Evolutionary conservation across 2,797 vertebrate genomes (phyloP), one percentile per base, ranked within the genome.

Genomic region (Rhodeus uyekii): DNA sequence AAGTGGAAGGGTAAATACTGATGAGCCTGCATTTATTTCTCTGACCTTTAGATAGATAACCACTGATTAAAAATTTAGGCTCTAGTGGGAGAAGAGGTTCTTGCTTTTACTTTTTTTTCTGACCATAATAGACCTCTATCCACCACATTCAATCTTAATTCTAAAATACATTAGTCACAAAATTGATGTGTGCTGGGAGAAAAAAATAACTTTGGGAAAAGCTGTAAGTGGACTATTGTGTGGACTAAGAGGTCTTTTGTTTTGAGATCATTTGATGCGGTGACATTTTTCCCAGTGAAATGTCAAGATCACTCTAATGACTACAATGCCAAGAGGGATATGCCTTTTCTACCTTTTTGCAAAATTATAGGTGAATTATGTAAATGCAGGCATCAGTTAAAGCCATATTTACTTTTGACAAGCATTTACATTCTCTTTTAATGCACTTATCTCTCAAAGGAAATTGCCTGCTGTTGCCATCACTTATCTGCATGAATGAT

Each of bases 1-100:
- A 94, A 95, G 95, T 94, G 94, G 94, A 95, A 94, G 94, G 93
- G 95, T 96, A 96, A 96, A 95, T 96, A 96, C 95, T 95, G 94
- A 95, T 95, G 87, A 94, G 94, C 84, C 85, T 91, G 85, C 89
- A 88, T 87, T 90, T 88, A 83, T 89, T 86, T 85, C 87, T 86
- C 82, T 88, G 86, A 86, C 88, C 88, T 86, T 86, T 82, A 80
- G 85, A 80, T 84, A 84, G 83, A 88, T 85, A 87, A 88, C 89
- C 89, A 85, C 89, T 89, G 87, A 90, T 90, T 90, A 90, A 90
- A 90, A 87, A 90, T 90, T 90, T 87, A 90, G 86, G 81, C 81
- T 79, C 83, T 88, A 78, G 80, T 84, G 78, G 86, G 84, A 86
- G 79, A 78, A 82, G 86, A 78, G 72, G 79, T 76, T 76, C 85